These are phyloP conservation scores for Erithacus rubecula DNA, from an alignment of 2,797 vertebrate species.

Conservation along the genomic window DNA sequence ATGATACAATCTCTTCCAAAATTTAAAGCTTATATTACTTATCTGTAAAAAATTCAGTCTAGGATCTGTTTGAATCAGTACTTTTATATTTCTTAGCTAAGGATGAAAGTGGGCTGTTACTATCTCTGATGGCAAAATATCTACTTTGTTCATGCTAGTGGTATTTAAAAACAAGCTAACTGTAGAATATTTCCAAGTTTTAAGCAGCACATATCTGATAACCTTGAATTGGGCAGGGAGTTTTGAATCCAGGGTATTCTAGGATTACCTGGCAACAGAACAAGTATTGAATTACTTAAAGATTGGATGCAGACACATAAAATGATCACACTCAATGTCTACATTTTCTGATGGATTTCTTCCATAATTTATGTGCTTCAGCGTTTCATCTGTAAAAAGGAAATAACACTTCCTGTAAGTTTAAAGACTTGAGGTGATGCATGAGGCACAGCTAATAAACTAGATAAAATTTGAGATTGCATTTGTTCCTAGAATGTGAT, in stretches of 20 bases:
- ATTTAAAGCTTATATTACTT: not conserved
- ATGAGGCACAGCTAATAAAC: not conserved
- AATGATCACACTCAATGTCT: not conserved
- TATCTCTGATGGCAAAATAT: not conserved
- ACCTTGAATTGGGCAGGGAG: not conserved
- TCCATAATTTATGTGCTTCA: slow-evolving; percentile 11
- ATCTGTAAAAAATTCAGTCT: not conserved
- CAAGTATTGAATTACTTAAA: not conserved
- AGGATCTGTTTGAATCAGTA: not conserved
- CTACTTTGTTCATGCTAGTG: not conserved
- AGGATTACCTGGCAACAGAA: not conserved
- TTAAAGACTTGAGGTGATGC: not conserved
- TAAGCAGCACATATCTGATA: not conserved
- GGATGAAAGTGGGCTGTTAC: not conserved
- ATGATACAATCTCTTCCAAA: not conserved
- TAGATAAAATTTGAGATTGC: not conserved
- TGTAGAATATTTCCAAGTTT: not conserved
- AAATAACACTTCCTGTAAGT: not conserved
- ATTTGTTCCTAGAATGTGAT: not conserved
- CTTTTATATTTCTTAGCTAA: not conserved
- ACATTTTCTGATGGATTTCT: not conserved
- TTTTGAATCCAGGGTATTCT: slow-evolving; percentile 1
- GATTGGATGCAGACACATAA: not conserved
- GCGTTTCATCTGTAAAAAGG: not conserved
- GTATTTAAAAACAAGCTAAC: not conserved